Base-by-base conservation (phyloP, 2,888 invertebrate genomes). In the Drosophila peninsularis region DNA sequence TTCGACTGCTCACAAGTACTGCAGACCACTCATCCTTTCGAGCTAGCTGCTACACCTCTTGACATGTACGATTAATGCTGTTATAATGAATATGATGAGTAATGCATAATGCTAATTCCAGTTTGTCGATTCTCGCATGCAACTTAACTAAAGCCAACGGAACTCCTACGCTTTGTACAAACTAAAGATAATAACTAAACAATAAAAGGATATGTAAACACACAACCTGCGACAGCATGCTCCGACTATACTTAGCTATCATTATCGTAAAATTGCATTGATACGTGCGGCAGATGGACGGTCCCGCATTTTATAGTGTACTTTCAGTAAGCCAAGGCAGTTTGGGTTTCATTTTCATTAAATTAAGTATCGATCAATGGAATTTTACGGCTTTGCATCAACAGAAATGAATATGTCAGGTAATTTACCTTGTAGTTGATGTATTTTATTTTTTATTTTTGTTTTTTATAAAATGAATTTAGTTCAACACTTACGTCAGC, bases 401-500 rank as follows among this genome's bases (percentile, higher is more conserved):
- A 71, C 62, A 65, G 56, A 71, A 75, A 69, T 62, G 69, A 66
- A 71, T 65, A 68, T 71, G 62, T 62, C 66, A 53, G 55, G 34
- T 70, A 65, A 60, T 57, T 74, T 77, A 75, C 67, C 77, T 68
- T 77, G 58, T 66, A 17, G 42, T 44, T 56, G 34, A 44, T 71
- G 17, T 71, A 50, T 55, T 57, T 49, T 61, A 49, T 41, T 41
- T 24, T 24, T 2, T 24, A 24, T 24, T 24, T 24, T 24, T 54
- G 21, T 45, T 32, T 27, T 27, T 54, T 50, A 2, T 37, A 75
- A 71, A 73, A 71, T 81, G 68, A 78, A 81, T 81, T 86, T 84
- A 75, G 76, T 83, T 90, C 71, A 89, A 90, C 90, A 89, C 89
- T 89, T 89, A 89, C 89, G 88, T 85, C 88, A 82, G 85, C 82